Evolutionary conservation across 2,113 vertebrate genomes (phyloP).

Genomic region (Alexandromys fortis): DNA sequence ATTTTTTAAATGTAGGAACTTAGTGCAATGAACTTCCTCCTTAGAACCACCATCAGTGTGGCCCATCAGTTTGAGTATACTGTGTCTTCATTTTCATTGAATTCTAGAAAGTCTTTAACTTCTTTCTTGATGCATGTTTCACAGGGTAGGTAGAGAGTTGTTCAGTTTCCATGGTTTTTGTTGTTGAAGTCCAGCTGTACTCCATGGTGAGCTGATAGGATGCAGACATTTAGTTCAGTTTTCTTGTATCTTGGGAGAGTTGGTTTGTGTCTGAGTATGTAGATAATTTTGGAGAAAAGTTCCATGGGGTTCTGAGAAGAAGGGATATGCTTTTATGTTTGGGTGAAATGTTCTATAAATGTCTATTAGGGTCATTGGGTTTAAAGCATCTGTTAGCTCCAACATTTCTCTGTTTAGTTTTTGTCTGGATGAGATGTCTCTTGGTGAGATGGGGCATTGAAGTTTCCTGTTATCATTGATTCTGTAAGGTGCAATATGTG

Average conservation of each 20-base stretch:
- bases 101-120: background rate
- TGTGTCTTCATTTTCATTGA: background rate
- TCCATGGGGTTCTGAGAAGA: background rate
- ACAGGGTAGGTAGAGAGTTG: background rate
- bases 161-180: background rate
- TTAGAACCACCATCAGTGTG: background rate
- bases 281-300: background rate
- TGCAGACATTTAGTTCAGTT: background rate
- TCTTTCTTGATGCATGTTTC: background rate
- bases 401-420: background rate
- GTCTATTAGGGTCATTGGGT: background rate
- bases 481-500: background rate
- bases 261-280: background rate
- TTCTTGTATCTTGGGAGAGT: background rate
- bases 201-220: background rate
- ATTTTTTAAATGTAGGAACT: background rate
- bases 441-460: background rate
- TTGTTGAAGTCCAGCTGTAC: background rate
- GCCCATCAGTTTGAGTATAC: background rate
- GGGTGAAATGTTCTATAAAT: background rate
- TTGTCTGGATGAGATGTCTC: background rate
- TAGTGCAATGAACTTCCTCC: background rate
- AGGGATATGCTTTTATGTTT: background rate
- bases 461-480: background rate
- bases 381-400: background rate